Evolutionary conservation across 1,140 invertebrate species (phyloP).

Genomic region (Delia radicum): DNA sequence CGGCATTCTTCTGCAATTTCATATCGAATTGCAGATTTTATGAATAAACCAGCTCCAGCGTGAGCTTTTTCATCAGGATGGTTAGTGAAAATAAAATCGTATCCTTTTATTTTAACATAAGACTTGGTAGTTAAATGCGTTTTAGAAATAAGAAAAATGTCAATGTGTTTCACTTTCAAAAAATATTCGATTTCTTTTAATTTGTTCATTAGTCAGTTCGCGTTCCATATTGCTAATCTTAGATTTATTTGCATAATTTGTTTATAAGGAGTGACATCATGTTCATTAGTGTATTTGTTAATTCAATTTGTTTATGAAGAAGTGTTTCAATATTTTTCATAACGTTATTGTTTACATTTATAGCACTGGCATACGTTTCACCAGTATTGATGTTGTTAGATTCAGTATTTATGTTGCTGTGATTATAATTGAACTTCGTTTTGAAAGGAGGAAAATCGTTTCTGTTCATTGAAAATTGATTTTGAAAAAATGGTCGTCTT

Average conservation of each 20-base stretch:
- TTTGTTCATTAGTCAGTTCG: constrained; percentile 23
- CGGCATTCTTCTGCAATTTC: constrained; percentile 9
- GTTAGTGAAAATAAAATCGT: constrained; percentile 5
- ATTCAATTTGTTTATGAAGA: no score
- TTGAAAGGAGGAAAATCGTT: not conserved
- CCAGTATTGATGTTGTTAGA: no score
- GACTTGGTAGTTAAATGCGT: constrained; percentile 27
- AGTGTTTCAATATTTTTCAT: not conserved
- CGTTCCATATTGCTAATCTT: constrained; percentile 28
- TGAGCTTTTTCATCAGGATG: constrained; percentile 30
- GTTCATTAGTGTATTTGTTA: constrained; percentile 16
- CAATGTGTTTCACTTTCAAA: constrained; percentile 18
- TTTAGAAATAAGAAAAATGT: constrained; percentile 24
- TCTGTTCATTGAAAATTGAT: not conserved
- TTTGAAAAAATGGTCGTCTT: no score
- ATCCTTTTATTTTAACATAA: constrained; percentile 26
- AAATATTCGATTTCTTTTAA: constrained; percentile 16
- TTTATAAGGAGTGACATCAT: constrained; percentile 22
- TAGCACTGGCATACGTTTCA: no score
- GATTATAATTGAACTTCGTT: not conserved
- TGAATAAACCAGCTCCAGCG: constrained; percentile 28
- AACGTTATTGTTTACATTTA: not conserved
- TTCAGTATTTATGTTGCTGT: no score
- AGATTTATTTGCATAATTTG: constrained; percentile 28
- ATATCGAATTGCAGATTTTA: constrained; percentile 26